Conservation (phyloP, 2,888 invertebrate genomes). For the Drosophila niveifrons region DNA sequence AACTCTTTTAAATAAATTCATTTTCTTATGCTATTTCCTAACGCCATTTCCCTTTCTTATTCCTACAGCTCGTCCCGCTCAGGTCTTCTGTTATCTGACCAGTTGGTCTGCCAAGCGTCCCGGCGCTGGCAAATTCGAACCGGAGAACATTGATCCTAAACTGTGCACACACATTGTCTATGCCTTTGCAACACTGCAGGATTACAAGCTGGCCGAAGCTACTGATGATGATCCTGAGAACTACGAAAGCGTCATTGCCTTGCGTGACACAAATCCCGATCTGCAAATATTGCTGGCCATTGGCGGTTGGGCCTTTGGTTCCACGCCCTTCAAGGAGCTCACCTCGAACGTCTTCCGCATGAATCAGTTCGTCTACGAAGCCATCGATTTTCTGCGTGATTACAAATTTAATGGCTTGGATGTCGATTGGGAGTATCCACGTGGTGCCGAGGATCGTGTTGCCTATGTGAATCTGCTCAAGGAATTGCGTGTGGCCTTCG, state of each 20-base stretch:
- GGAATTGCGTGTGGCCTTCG: constrained; percentile 95
- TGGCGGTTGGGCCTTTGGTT: constrained; percentile 98
- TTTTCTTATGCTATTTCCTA: no score
- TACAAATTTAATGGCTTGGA: constrained; percentile 97
- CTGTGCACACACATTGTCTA: constrained; percentile 98
- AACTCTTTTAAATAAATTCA: neutral
- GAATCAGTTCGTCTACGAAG: constrained; percentile 98
- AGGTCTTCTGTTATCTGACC: constrained; percentile 97
- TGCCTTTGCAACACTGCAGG: constrained; percentile 96
- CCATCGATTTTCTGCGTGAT: constrained; percentile 95
- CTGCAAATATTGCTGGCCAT: constrained; percentile 94
- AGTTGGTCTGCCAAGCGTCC: constrained; percentile 98
- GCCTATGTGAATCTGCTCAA: constrained; percentile 93
- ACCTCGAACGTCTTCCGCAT: constrained; percentile 96
- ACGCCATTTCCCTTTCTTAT: neutral
- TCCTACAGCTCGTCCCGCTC: constrained; percentile 91
- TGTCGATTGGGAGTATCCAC: constrained; percentile 97
- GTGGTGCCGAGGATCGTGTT: constrained; percentile 94
- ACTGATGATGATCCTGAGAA: constrained; percentile 93
- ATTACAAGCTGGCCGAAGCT: constrained; percentile 92
- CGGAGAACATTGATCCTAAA: constrained; percentile 94
- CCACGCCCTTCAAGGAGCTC: constrained; percentile 96
- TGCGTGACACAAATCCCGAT: constrained; percentile 95
- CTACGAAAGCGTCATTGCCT: constrained; percentile 93
- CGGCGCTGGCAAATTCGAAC: constrained; percentile 94